phyloP scores from a whole-genome alignment of 2,888 invertebrate species.

The Junonia oenone region DNA sequence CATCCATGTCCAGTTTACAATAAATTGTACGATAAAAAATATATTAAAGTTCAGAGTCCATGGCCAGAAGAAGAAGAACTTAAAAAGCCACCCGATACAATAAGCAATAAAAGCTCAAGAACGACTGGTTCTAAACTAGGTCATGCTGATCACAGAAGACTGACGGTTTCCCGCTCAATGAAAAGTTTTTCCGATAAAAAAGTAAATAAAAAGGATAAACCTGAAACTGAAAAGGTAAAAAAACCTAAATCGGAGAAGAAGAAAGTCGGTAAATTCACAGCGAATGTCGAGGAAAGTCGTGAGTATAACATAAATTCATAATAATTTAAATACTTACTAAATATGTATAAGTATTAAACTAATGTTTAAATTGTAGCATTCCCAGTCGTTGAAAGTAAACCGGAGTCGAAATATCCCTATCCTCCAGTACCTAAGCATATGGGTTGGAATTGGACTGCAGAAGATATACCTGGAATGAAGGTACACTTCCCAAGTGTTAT shows the following conservation, averaged over 20 bases:
- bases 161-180: slow-evolving; percentile 33
- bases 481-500: slow-evolving; percentile 36
- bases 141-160: slow-evolving; percentile 26
- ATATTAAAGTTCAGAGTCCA: slow-evolving; percentile 49
- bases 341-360: not conserved
- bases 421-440: slow-evolving; percentile 61
- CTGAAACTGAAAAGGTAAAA: slow-evolving; percentile 35
- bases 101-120: slow-evolving; percentile 45
- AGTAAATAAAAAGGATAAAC: slow-evolving; percentile 36
- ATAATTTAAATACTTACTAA: not conserved
- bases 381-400: slow-evolving; percentile 38
- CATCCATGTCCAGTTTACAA: slow-evolving; percentile 70
- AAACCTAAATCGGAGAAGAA: slow-evolving; percentile 41
- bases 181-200: slow-evolving; percentile 38
- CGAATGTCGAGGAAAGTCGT: slow-evolving; percentile 43
- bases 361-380: slow-evolving; percentile 35
- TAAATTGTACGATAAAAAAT: slow-evolving; percentile 59
- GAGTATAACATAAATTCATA: slow-evolving; percentile 18
- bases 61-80: slow-evolving; percentile 51
- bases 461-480: slow-evolving; percentile 67
- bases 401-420: slow-evolving; percentile 48
- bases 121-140: slow-evolving; percentile 33
- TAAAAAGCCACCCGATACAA: slow-evolving; percentile 34
- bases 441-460: slow-evolving; percentile 74
- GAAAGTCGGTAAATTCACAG: slow-evolving; percentile 50